Evolutionary conservation across 2,113 vertebrate genomes (phyloP).

Genomic region (Perccottus glenii): DNA sequence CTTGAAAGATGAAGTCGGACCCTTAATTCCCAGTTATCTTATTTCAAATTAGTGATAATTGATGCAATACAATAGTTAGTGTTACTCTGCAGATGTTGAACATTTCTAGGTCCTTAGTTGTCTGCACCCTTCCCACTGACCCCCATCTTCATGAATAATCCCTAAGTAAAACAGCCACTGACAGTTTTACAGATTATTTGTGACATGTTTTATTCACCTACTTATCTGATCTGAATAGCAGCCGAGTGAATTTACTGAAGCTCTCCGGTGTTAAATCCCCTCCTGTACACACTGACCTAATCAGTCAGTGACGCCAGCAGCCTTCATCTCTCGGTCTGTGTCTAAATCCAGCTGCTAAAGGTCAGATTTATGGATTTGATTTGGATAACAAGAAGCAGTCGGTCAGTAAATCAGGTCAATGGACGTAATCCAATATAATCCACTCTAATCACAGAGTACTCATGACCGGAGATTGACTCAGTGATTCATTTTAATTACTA

Average conservation of each 20-base stretch:
- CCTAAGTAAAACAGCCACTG: slow-evolving; percentile 1
- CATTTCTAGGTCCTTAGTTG: background rate
- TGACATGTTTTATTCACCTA: slow-evolving; percentile 10
- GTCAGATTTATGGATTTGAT: slow-evolving; percentile 57
- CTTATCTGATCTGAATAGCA: slow-evolving; percentile 4
- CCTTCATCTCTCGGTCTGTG: background rate
- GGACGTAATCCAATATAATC: slow-evolving; percentile 74
- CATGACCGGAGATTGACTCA: slow-evolving; percentile 58
- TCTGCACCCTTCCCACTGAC: slow-evolving; percentile 32
- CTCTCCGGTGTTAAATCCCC: background rate
- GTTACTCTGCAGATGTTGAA: too few species aligned
- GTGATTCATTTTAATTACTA: slow-evolving; percentile 69
- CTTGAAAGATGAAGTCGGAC: too few species aligned
- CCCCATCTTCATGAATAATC: slow-evolving; percentile 58
- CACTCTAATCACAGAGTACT: slow-evolving; percentile 64
- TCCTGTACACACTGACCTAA: background rate
- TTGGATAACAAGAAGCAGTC: slow-evolving; percentile 57
- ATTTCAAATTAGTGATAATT: too few species aligned
- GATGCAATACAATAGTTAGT: too few species aligned
- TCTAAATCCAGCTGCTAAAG: slow-evolving; percentile 45
- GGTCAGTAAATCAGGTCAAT: slow-evolving; percentile 75
- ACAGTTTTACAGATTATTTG: slow-evolving; percentile 28
- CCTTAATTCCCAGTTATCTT: too few species aligned
- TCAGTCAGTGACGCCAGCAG: background rate
- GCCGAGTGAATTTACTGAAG: background rate